A percentile compares a stretch with the other conserved stretches of the same genome.
Conservation (phyloP, 1,140 invertebrate genomes). For the Bombyx mori region DNA sequence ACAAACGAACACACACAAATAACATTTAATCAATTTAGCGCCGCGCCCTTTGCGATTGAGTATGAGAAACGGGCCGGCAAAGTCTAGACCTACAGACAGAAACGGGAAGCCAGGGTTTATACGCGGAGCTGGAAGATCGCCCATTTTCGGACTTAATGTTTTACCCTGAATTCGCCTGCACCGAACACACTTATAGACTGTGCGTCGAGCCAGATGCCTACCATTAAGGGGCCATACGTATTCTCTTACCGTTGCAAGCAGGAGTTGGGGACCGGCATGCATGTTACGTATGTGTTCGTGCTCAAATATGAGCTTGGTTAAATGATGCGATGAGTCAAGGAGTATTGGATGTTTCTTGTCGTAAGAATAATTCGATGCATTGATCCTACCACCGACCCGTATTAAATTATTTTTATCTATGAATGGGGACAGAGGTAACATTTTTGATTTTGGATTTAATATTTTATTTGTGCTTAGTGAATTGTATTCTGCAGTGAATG, state of each 20-base stretch:
- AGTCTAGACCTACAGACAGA: conserved; percentile 28
- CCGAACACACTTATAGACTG: conserved; percentile 4
- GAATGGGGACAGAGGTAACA: conserved; percentile 6
- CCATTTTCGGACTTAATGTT: conserved; percentile 8
- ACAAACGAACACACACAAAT: not conserved
- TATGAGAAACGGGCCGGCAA: too few species aligned
- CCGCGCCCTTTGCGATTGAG: conserved; percentile 12
- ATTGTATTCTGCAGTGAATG: conserved; percentile 6
- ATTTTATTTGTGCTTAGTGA: conserved; percentile 1
- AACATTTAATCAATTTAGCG: conserved; percentile 21
- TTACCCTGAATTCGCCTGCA: conserved; percentile 7
- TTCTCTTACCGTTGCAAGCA: conserved; percentile 8
- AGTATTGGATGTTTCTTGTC: conserved; percentile 19
- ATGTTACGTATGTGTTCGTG: conserved; percentile 4
- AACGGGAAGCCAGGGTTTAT: conserved; percentile 14
- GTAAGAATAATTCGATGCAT: conserved; percentile 10
- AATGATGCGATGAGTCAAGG: conserved; percentile 6
- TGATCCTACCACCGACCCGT: conserved; percentile 13
- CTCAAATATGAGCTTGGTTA: conserved; percentile 12
- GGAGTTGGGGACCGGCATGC: conserved; percentile 11
- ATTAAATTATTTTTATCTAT: conserved; percentile 13
- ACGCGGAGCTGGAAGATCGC: conserved; percentile 20
- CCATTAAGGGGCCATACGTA: conserved; percentile 11
- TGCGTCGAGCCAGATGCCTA: conserved; percentile 5
- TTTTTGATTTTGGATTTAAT: not conserved